Evolutionary conservation across 2,113 vertebrate species (phyloP).

Genomic region (Ascaphus truei): DNA sequence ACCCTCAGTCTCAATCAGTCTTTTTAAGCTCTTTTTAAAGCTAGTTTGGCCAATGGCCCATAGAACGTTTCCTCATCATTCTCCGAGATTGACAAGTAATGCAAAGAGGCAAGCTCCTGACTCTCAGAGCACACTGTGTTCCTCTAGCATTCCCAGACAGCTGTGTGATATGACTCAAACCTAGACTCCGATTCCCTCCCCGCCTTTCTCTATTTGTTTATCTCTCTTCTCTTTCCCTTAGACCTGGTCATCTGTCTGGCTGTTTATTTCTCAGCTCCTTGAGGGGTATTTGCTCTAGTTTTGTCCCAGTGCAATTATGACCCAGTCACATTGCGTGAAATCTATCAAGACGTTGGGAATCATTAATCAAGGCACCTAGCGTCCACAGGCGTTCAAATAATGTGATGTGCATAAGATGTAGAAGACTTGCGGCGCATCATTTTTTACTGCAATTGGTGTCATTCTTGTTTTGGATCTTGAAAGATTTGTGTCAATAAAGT

Average conservation of each 20-base stretch:
- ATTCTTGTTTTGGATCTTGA: not conserved
- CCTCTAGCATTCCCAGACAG: not conserved
- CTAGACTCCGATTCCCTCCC: not conserved
- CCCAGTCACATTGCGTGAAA: not conserved
- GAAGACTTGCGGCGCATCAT: not conserved
- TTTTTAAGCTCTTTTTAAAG: not conserved
- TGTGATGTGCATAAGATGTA: not conserved
- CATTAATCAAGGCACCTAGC: not conserved
- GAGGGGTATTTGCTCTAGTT: not conserved
- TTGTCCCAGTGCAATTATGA: slow-evolving; percentile 3
- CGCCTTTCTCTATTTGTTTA: not conserved
- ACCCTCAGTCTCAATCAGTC: not conserved
- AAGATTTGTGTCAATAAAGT: too few species aligned
- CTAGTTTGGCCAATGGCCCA: not conserved
- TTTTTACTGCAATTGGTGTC: not conserved
- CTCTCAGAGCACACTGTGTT: not conserved
- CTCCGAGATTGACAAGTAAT: not conserved
- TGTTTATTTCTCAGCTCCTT: not conserved
- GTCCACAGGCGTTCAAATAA: not conserved
- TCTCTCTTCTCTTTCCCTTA: not conserved
- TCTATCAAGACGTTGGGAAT: not conserved
- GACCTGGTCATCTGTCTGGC: not conserved
- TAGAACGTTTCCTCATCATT: not conserved
- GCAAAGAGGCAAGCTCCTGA: not conserved
- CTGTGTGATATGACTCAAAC: not conserved